A percentile compares a stretch with the other conserved stretches of the same genome.
These are phyloP conservation scores for Amiota communis DNA, from an alignment of 2,888 invertebrate genomes.

Conservation along the genomic window DNA sequence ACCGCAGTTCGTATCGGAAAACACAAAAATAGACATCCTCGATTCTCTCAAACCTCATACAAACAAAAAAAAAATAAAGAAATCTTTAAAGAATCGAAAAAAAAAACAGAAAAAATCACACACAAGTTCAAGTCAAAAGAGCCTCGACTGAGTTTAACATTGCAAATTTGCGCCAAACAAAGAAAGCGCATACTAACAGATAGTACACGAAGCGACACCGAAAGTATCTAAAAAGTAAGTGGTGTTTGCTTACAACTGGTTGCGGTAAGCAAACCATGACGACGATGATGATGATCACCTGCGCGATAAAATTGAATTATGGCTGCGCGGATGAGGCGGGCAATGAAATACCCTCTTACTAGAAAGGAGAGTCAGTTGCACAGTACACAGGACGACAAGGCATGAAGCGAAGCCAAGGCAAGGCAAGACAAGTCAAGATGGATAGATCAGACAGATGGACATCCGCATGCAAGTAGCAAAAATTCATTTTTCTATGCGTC, in stretches of 20 bases:
- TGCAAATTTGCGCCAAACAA: constrained; percentile 17
- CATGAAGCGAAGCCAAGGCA: background rate
- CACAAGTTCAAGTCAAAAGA: constrained; percentile 17
- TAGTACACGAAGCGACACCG: background rate
- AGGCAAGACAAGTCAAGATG: background rate
- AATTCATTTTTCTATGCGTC: constrained; percentile 25
- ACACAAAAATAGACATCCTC: constrained; percentile 4
- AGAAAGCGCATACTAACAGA: constrained; percentile 4
- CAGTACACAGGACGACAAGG: no score
- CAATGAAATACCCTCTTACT: background rate
- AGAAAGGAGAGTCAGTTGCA: no score
- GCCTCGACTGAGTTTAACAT: constrained; percentile 4
- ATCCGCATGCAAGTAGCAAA: constrained; percentile 16
- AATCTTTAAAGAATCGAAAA: background rate
- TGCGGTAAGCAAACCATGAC: constrained; percentile 1
- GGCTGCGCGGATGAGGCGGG: constrained; percentile 16
- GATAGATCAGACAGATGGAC: constrained; percentile 5
- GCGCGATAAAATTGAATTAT: constrained; percentile 40
- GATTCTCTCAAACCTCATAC: background rate
- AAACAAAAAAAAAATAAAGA: background rate
- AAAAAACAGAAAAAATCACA: background rate
- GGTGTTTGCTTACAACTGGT: background rate
- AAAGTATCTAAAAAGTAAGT: background rate
- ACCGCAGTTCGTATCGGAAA: background rate
- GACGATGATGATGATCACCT: constrained; percentile 33